Evolutionary conservation across 2,888 invertebrate genomes (phyloP), one percentile per base, ranked within the genome.

Genomic region (Drosophila leonis): DNA sequence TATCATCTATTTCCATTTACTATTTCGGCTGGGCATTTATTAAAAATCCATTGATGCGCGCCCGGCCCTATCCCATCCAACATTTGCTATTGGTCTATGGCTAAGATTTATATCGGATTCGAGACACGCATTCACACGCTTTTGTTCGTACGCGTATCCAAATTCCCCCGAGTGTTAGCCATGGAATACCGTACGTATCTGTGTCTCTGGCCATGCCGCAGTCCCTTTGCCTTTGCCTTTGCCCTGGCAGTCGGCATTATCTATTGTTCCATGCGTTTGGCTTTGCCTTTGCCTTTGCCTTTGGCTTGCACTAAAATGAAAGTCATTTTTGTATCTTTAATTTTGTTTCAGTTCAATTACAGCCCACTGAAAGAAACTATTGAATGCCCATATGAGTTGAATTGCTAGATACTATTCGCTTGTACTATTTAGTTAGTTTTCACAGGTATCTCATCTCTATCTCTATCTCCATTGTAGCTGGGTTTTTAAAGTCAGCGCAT

Each of bases 271-370:
- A 33, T 31, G 56, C 46, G n/a, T 56, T 35, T 61, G 65, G 54
- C 48, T 65, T 61, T 61, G 52, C 65, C 54, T 39, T 37, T 31
- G 56, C 46, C 15, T 56, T 35, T 61, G 65, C 49, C 48, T 65
- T 61, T 61, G 52, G 67, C 54, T 39, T 37, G 66, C 55, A 78
- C 87, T 80, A 86, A 86, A 90, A 80, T 90, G 90, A 90, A 90
- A 90, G 90, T 90, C 90, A 90, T 88, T 90, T 86, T 82, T 74
- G 79, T 80, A 82, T 86, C 88, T 88, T 88, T 83, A 85, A 88
- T 89, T 85, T 75, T 80, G 72, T 75, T 79, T 75, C 81, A 67
- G 51, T 69, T 79, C 70, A 79, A 55, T 75, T 72, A 68, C 48
- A 48, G 49, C 44, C 75, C 75, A 72, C 10, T 15, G 13, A 20